A percentile compares a stretch with the other conserved stretches of the same genome.
phyloP scores from a whole-genome alignment of 2,888 invertebrate genomes.

The Mesorhabditis spiculigera region DNA sequence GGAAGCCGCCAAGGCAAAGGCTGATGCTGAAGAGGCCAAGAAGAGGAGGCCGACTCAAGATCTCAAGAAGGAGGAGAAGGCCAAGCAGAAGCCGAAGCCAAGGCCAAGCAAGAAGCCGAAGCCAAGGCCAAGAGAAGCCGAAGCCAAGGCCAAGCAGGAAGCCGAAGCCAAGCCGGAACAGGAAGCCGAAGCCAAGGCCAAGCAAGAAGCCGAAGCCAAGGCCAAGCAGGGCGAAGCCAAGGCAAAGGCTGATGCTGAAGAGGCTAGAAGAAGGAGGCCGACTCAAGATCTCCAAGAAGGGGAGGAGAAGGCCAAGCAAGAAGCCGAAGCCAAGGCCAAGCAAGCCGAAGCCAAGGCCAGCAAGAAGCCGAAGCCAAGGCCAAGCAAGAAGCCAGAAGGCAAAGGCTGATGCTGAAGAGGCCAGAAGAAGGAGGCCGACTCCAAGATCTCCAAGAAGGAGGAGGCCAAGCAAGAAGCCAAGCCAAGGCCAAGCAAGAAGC shows the following conservation, averaged over 20 bases:
- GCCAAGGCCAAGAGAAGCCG: neutral
- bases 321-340: no score
- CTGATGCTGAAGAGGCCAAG: no score
- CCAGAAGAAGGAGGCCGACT: neutral
- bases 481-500: neutral
- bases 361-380: neutral
- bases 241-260: neutral
- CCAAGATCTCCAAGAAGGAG: neutral
- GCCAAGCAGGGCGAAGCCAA: neutral
- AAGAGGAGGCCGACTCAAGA: no score
- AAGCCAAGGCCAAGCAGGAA: neutral
- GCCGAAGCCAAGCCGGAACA: neutral
- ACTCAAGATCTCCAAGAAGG: neutral
- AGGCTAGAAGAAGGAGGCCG: neutral
- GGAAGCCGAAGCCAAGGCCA: no score
- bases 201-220: neutral
- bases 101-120: neutral
- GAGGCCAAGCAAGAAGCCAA: neutral
- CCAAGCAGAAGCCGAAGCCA: no score
- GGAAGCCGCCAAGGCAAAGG: no score
- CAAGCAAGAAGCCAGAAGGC: neutral
- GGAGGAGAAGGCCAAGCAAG: no score
- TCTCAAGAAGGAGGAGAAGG: no score
- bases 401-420: neutral
- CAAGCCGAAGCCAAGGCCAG: neutral